Evolutionary conservation across 2,797 vertebrate genomes (phyloP), one percentile per base, ranked within the genome.

Genomic region (Coreius guichenoti): DNA sequence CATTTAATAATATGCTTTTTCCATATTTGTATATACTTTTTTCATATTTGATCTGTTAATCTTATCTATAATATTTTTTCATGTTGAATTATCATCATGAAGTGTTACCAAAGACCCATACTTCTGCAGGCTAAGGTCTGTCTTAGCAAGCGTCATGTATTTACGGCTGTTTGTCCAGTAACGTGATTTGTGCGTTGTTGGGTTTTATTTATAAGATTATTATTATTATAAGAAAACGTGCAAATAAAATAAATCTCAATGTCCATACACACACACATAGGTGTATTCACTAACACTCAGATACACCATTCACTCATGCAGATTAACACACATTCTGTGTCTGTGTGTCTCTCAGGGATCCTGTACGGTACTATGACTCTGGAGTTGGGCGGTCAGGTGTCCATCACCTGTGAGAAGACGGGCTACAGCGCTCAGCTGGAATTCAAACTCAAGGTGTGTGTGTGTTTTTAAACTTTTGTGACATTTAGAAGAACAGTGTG

Each of bases 341-440:
- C 74, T 77, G 61, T 85, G 82, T 54, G 45, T 89, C 26, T 76
- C 21, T 73, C 0, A 99, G 98, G 98, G 80, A 99, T 99, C 93
- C 94, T 99, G 45, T 99, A 99, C 45, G 98, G 98, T 77, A 99
- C 98, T 87, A 97, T 99, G 98, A 99, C 98, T 13, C 94, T 99
- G 93, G 98, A 99, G 89, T 96, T 99, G 89, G 98, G 97, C 0
- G 98, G 98, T 80, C 95, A 96, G 89, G 95, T 99, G 89, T 97
- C 95, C 78, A 96, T 99, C 51, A 93, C 95, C 0, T 99, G 98
- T 93, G 98, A 99, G 91, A 99, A 99, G 93, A 99, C 98, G 0
- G 96, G 98, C 87, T 99, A 99, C 91, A 99, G 97, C 8, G 96
- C 98, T 91, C 93, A 97, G 92, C 96, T 99, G 45, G 98, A 99